Evolutionary conservation across 2,113 vertebrate genomes (phyloP).

Genomic region (Atherinomorus stipes): DNA sequence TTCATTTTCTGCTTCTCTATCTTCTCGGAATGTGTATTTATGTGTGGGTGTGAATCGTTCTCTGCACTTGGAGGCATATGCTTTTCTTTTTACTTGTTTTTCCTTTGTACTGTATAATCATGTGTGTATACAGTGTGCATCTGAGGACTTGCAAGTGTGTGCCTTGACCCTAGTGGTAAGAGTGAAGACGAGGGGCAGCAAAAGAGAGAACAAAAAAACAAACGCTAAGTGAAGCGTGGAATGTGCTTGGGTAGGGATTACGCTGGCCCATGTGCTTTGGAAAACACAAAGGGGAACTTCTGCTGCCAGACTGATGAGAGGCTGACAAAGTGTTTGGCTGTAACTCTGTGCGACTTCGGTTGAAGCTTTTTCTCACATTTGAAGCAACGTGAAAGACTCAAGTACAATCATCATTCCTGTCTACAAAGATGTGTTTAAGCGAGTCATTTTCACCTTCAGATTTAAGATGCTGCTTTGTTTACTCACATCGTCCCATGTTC

Average conservation of each 20-base stretch:
- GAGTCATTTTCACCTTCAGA: constrained; percentile 13
- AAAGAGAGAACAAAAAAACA: no score
- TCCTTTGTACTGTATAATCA: constrained; percentile 40
- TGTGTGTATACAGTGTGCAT: constrained; percentile 34
- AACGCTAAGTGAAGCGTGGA: constrained; percentile 55
- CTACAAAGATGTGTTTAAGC: constrained; percentile 30
- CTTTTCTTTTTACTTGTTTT: constrained; percentile 13
- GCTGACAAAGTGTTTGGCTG: constrained; percentile 49
- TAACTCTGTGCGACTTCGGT: constrained; percentile 42
- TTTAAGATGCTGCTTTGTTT: constrained; percentile 16
- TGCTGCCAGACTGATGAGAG: constrained; percentile 61
- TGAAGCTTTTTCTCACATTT: constrained; percentile 30
- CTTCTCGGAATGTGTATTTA: constrained; percentile 53
- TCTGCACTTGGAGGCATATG: constrained; percentile 42
- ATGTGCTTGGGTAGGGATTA: constrained; percentile 66
- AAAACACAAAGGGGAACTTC: constrained; percentile 52
- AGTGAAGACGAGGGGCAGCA: constrained; percentile 42
- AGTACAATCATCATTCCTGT: constrained; percentile 31
- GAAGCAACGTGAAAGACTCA: constrained; percentile 30
- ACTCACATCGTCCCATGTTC: constrained; percentile 24
- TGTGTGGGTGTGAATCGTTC: constrained; percentile 62
- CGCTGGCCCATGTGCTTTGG: constrained; percentile 51
- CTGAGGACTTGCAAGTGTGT: constrained; percentile 40
- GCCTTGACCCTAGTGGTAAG: constrained; percentile 58
- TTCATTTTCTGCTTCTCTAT: constrained; percentile 39